These are phyloP conservation scores for Sinhomidia bicolor DNA, from an alignment of 2,888 invertebrate species.

Conservation along the genomic window DNA sequence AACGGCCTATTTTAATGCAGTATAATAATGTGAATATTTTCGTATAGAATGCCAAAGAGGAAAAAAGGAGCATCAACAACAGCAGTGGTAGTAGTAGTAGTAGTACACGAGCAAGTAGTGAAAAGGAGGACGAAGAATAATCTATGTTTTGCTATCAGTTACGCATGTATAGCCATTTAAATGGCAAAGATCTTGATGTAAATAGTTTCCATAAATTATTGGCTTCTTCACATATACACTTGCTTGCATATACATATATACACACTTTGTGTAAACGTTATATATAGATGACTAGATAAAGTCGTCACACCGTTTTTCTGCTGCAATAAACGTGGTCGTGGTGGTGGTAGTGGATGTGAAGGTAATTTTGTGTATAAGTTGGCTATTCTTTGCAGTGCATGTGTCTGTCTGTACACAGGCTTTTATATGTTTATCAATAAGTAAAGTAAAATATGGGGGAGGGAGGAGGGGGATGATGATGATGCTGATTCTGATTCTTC, in stretches of 20 bases:
- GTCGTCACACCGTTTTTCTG: conserved; percentile 56
- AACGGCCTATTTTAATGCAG: conserved; percentile 10
- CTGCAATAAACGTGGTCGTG: conserved; percentile 54
- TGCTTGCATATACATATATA: background rate
- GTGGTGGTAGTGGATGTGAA: background rate
- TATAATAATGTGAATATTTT: conserved; percentile 1
- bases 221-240: too few relatives aligned
- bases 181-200: conserved; percentile 71
- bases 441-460: conserved; percentile 32
- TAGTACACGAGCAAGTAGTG: too few relatives aligned
- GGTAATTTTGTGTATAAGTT: background rate
- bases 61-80: conserved; percentile 15
- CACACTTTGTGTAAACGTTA: background rate
- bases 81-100: background rate
- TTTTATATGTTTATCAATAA: conserved; percentile 37
- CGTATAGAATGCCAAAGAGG: conserved; percentile 33
- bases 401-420: background rate
- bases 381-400: too few relatives aligned
- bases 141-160: conserved; percentile 68
- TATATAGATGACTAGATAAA: background rate
- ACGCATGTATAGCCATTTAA: conserved; percentile 67
- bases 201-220: conserved; percentile 71
- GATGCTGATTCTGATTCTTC: too few relatives aligned
- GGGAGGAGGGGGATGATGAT: conserved; percentile 57
- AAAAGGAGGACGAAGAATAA: conserved; percentile 38